Conservation (phyloP, 2,797 vertebrate species). For the Acanthornis magna region DNA sequence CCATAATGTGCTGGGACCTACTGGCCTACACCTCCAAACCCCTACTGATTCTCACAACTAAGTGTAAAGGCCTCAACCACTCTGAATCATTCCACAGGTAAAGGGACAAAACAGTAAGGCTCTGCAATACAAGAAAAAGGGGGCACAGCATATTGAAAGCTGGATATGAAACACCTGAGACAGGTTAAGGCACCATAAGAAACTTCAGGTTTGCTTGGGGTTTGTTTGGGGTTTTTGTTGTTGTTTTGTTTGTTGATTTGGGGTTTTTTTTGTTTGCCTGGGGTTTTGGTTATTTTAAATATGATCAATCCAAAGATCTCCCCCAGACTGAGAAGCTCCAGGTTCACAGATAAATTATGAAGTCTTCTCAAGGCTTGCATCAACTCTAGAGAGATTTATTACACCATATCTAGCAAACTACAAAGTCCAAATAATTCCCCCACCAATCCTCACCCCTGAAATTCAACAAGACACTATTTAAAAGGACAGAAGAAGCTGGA, state of each 20-base stretch:
- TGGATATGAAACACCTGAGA: background rate
- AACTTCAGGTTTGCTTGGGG: background rate
- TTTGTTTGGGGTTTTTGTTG: background rate
- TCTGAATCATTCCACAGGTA: background rate
- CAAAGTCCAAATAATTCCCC: background rate
- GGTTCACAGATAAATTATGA: background rate
- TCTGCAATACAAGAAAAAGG: background rate
- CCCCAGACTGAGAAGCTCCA: background rate
- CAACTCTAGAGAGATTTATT: background rate
- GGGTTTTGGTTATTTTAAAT: background rate
- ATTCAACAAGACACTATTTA: background rate
- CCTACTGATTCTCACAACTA: background rate
- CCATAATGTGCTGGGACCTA: background rate
- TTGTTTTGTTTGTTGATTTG: background rate
- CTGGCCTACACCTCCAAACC: background rate
- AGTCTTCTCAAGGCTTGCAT: background rate
- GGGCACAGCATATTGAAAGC: background rate
- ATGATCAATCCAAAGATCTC: background rate
- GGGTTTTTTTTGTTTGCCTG: background rate
- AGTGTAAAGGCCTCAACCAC: background rate
- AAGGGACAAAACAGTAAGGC: background rate
- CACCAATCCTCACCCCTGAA: rapidly evolving
- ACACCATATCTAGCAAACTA: background rate
- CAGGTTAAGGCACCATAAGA: background rate
- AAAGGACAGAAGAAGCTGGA: background rate